phyloP scores from a whole-genome alignment of 2,797 vertebrate species.

The Helicolenus hilgendorfi region DNA sequence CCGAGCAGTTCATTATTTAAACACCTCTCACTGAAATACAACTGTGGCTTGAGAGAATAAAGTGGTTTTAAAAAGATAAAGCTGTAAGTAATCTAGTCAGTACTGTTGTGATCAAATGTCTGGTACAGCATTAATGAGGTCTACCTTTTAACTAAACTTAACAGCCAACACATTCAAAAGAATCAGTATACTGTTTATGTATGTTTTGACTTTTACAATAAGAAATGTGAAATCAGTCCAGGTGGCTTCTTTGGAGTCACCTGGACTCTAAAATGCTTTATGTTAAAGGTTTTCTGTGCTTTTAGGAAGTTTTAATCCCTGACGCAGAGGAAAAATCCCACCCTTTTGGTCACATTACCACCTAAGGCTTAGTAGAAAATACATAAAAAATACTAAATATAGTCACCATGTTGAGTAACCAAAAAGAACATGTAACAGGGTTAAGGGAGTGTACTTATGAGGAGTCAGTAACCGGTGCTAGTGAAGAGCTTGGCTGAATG shows the following conservation, averaged over 20 bases:
- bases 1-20: constrained; percentile 27
- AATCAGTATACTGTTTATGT: not conserved
- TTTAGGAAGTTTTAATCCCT: constrained; percentile 34
- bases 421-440: constrained; percentile 47
- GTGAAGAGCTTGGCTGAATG: constrained; percentile 94
- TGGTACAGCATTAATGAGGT: constrained; percentile 21
- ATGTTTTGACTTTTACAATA: constrained; percentile 7
- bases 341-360: constrained; percentile 56
- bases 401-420: constrained; percentile 14
- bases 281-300: constrained; percentile 25
- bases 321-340: constrained; percentile 17
- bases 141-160: not conserved
- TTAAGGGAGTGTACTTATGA: constrained; percentile 75
- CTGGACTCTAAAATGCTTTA: constrained; percentile 4
- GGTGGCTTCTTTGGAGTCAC: constrained; percentile 39
- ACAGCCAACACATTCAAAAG: not conserved
- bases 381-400: not conserved
- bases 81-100: not conserved
- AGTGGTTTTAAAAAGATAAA: constrained; percentile 11
- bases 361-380: constrained; percentile 28
- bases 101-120: not conserved
- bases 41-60: constrained; percentile 10
- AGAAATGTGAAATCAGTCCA: constrained; percentile 18
- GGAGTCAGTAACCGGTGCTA: constrained; percentile 88
- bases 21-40: constrained; percentile 34